These are phyloP conservation scores for Erpobdella octoculata DNA, from an alignment of 2,888 invertebrate species.

Conservation along the genomic window DNA sequence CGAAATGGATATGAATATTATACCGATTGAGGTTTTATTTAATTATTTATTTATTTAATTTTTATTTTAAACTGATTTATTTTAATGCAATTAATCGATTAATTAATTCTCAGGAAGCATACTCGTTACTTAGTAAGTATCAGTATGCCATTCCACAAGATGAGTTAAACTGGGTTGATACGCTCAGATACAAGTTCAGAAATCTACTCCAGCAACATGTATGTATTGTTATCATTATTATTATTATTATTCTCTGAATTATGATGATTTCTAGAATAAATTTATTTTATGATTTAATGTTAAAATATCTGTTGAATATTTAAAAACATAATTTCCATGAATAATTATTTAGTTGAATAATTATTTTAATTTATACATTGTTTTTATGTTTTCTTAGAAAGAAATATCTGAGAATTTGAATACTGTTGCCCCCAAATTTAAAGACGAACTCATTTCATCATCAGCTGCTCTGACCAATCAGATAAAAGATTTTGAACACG, in stretches of 20 bases:
- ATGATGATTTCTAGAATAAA: conserved; percentile 1
- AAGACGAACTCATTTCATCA: conserved; percentile 62
- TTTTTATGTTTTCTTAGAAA: neutral
- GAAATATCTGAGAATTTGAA: conserved; percentile 64
- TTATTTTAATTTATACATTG: neutral
- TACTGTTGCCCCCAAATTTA: conserved; percentile 68
- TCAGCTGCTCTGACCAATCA: conserved; percentile 55
- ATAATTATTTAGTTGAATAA: no score
- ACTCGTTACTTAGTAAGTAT: conserved; percentile 60
- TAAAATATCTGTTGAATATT: no score
- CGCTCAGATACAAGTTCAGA: conserved; percentile 68
- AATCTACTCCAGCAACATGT: conserved; percentile 66
- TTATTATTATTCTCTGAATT: neutral
- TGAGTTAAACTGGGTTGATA: conserved; percentile 71
- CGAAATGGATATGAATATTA: conserved; percentile 64
- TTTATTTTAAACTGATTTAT: neutral
- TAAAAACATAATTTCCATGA: no score
- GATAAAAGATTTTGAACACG: conserved; percentile 61
- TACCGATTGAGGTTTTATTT: conserved; percentile 60
- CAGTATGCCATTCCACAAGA: conserved; percentile 64
- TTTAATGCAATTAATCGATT: neutral
- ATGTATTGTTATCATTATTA: conserved; percentile 47
- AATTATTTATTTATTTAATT: neutral
- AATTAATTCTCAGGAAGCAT: conserved; percentile 59
- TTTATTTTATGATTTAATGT: no score